Evolutionary conservation across 2,113 vertebrate species (phyloP).

Genomic region (Psittacula cyanocephala): DNA sequence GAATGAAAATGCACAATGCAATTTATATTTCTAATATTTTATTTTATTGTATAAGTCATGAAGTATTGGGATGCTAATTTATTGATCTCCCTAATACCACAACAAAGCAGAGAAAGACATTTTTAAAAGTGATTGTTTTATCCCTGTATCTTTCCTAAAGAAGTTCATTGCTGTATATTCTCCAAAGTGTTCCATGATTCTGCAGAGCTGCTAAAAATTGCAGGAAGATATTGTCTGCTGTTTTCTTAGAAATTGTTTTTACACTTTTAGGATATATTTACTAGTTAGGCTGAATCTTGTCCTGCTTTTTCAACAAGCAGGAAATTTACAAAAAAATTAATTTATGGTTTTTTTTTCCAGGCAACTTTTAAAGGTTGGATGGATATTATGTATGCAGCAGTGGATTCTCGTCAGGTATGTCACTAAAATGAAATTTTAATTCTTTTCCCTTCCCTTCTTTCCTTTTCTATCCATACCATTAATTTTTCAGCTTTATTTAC

Average conservation of each 20-base stretch:
- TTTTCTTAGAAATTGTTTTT: not conserved
- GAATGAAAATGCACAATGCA: not conserved
- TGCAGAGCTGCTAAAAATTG: not conserved
- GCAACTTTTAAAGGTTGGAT: slow-evolving; percentile 81
- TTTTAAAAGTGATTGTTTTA: not conserved
- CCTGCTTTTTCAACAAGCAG: not conserved
- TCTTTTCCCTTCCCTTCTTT: not conserved
- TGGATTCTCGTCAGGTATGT: slow-evolving; percentile 67
- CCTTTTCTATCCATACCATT: not conserved
- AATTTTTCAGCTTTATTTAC: not conserved
- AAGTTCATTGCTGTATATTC: not conserved
- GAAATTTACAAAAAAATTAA: not conserved
- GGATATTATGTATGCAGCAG: slow-evolving; percentile 77
- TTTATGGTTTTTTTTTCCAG: not conserved
- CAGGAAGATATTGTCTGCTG: not conserved
- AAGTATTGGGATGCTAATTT: not conserved
- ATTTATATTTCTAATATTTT: not conserved
- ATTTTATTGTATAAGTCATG: not conserved
- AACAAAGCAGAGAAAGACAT: not conserved
- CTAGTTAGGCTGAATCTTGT: not conserved
- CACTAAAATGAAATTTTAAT: not conserved
- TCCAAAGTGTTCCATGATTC: not conserved
- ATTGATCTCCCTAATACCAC: not conserved
- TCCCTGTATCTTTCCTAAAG: not conserved
- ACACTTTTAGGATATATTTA: not conserved